phyloP scores from a whole-genome alignment of 2,797 vertebrate species.

The Lophura swinhoii region DNA sequence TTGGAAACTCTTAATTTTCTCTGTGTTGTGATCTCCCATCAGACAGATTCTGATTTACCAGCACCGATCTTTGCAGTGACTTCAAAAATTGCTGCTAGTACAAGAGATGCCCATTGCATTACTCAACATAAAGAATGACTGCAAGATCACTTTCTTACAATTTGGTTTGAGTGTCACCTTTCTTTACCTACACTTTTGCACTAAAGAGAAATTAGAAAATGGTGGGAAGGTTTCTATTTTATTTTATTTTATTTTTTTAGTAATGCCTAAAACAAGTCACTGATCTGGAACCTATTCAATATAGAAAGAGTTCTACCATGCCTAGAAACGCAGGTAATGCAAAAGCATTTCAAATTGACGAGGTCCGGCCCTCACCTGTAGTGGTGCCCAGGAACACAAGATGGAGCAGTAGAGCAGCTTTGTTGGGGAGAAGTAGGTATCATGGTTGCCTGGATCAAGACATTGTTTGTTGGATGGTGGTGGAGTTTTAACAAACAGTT shows the following conservation, averaged over 20 bases:
- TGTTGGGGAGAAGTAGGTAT: not conserved
- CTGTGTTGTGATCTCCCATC: not conserved
- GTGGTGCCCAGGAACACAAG: not conserved
- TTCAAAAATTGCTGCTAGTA: not conserved
- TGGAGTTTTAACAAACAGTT: not conserved
- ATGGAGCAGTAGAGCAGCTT: not conserved
- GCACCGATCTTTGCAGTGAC: not conserved
- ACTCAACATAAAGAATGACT: not conserved
- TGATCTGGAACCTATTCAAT: not conserved
- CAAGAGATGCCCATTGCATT: not conserved
- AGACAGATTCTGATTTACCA: not conserved
- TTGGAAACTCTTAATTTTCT: not conserved
- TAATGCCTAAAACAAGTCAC: not conserved
- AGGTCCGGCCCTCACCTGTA: not conserved
- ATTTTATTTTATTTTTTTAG: too few species aligned
- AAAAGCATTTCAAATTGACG: not conserved
- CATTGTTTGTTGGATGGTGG: fast-evolving
- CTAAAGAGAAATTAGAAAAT: not conserved
- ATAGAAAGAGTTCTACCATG: not conserved
- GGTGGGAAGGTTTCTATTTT: not conserved
- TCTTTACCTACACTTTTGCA: not conserved
- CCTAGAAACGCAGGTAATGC: not conserved
- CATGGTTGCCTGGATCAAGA: fast-evolving
- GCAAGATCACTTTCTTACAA: not conserved
- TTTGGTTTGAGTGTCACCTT: not conserved